Percentiles rank a stretch among this genome's conserved stretches.
phyloP scores from a whole-genome alignment of 2,113 vertebrate species.

The Elgaria multicarinata region DNA sequence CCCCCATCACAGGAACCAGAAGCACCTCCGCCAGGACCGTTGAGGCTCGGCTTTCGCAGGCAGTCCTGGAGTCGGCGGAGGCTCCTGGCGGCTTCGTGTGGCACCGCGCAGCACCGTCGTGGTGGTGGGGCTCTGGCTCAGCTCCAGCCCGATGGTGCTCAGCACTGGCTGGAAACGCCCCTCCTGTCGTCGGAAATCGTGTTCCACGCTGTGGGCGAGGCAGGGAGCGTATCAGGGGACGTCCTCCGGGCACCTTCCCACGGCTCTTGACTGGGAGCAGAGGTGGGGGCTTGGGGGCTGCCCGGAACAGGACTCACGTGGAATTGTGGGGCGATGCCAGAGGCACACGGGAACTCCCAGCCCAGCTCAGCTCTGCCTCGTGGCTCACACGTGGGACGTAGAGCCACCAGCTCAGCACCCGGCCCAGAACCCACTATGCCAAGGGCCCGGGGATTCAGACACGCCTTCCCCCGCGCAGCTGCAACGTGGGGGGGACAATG shows the following conservation, averaged over 20 bases:
- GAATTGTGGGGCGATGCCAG: background rate
- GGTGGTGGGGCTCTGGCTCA: background rate
- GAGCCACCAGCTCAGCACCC: too few species aligned
- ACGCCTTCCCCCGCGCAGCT: too few species aligned
- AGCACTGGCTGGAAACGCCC: constrained; percentile 73
- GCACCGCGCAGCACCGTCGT: rapidly evolving
- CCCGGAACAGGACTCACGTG: too few species aligned
- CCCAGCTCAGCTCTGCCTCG: too few species aligned
- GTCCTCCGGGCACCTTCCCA: background rate
- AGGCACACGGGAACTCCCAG: too few species aligned
- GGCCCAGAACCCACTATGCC: too few species aligned
- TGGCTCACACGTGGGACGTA: too few species aligned
- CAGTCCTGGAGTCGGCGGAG: background rate
- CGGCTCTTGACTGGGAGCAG: background rate
- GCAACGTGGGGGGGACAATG: too few species aligned
- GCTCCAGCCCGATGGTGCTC: constrained; percentile 53
- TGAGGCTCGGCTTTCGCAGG: constrained; percentile 51
- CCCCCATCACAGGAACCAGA: constrained; percentile 70
- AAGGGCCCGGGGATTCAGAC: too few species aligned
- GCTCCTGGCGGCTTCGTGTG: constrained; percentile 2
- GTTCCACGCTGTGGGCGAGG: constrained; percentile 59
- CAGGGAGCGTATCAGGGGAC: rapidly evolving
- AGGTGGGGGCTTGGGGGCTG: background rate
- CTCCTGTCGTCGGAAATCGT: constrained; percentile 75
- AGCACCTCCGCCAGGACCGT: constrained; percentile 69